These are phyloP conservation scores for Borostomias antarcticus DNA, from an alignment of 2,797 vertebrate genomes.

Conservation along the genomic window DNA sequence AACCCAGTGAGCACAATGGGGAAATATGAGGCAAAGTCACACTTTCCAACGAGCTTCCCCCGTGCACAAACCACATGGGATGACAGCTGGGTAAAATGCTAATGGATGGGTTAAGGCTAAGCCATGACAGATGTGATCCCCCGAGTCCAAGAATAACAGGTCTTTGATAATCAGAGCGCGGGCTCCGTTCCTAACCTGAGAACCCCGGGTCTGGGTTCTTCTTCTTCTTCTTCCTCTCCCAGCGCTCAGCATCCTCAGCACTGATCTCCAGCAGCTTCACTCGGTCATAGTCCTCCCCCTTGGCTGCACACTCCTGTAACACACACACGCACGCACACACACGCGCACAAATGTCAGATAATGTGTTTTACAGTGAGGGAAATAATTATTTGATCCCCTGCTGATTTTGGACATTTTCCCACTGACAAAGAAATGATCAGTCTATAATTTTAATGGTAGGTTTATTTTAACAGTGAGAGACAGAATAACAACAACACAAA, in stretches of 20 bases:
- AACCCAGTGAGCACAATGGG: not conserved
- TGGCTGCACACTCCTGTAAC: slow-evolving; percentile 88
- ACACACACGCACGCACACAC: not conserved
- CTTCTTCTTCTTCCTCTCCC: slow-evolving; percentile 93
- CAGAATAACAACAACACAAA: too few species aligned
- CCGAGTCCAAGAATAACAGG: slow-evolving; percentile 29
- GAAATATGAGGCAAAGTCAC: too few species aligned
- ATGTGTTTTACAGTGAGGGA: too few species aligned
- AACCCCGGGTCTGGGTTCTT: slow-evolving; percentile 95
- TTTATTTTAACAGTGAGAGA: too few species aligned
- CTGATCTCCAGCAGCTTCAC: slow-evolving; percentile 93
- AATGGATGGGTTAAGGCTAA: slow-evolving; percentile 23
- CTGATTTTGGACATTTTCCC: too few species aligned
- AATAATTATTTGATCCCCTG: too few species aligned
- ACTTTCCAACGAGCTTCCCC: slow-evolving; percentile 15
- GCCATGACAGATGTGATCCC: slow-evolving; percentile 8
- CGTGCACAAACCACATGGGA: slow-evolving; percentile 16
- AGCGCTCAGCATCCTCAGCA: slow-evolving; percentile 91
- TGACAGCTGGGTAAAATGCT: slow-evolving; percentile 15
- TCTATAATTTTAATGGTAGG: too few species aligned
- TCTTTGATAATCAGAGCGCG: not conserved
- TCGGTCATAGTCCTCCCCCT: slow-evolving; percentile 89
- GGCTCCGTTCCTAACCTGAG: slow-evolving; percentile 78
- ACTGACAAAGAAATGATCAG: too few species aligned
- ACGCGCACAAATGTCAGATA: too few species aligned